Base-by-base conservation (phyloP, 2,113 vertebrate species). In the Ameiurus melas region DNA sequence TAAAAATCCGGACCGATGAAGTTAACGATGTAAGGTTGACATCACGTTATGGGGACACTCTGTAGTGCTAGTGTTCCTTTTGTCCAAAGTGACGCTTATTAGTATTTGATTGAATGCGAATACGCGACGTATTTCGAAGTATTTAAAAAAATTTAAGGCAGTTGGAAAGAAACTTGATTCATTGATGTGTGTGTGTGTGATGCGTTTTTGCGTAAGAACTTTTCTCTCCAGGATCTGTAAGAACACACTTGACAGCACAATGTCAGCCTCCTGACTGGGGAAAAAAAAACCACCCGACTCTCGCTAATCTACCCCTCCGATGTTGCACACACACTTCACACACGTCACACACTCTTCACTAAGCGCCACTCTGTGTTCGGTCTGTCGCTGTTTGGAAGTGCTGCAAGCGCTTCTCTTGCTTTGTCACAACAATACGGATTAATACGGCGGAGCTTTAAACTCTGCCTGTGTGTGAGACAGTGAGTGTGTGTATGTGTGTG, bases 391-490 rank as follows among this genome's bases (percentile, higher is more conserved):
- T 95, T 95, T 95, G 94, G 95, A 95, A 95, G 94, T 95, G 95
- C 95, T 95, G 94, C 95, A 95, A 96, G 94, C 95, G 94, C 94
- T 92, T 95, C 93, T 93, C 91, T 94, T 93, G 93, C 90, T 71
- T 94, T 90, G 93, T 93, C 93, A 95, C 94, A 95, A 96, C 95
- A 96, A 96, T 96, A 90, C 94, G 95, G 95, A 96, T 96, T 96
- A 95, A 93, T 94, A 93, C 92, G 91, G 93, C 93, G 92, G 94
- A 94, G 94, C 93, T 95, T 95, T 94, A 94, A 95, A 95, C 93
- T 92, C 90, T 84, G 62, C 33, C 20, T 51, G 22, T n/a, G 25
- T 86, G 57, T 80, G 39, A 43, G 39, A 47, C 43, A 47, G 70
- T 71, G 88, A 85, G 90, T 84, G 60, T 86, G 60, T 58, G 77